These are phyloP conservation scores for Hemibagrus wyckioides DNA, from an alignment of 2,113 vertebrate genomes.

Conservation along the genomic window DNA sequence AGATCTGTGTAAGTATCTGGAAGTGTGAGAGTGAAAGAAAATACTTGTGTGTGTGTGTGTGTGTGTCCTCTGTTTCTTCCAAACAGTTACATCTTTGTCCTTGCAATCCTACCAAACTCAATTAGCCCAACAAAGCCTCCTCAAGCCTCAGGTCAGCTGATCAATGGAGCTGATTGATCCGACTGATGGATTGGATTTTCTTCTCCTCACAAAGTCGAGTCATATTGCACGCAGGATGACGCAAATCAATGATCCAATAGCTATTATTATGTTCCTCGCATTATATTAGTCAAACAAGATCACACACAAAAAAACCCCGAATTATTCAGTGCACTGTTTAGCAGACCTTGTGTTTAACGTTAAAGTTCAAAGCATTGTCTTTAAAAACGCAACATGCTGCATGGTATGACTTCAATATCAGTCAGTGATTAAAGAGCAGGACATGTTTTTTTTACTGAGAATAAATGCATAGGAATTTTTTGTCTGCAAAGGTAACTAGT, in stretches of 20 bases:
- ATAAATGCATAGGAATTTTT: background rate
- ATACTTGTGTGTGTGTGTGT: background rate
- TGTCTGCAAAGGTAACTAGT: too few species aligned
- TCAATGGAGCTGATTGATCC: slow-evolving; percentile 29
- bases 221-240: background rate
- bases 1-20: background rate
- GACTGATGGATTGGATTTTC: slow-evolving; percentile 7
- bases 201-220: background rate
- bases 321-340: background rate
- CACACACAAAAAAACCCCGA: background rate
- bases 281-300: background rate
- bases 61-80: background rate
- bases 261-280: background rate
- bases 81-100: slow-evolving; percentile 4
- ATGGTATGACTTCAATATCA: background rate
- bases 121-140: slow-evolving; percentile 23
- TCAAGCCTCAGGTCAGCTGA: background rate
- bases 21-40: background rate
- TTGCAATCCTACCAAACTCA: background rate
- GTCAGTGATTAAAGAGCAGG: background rate
- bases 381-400: background rate
- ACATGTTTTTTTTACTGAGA: background rate
- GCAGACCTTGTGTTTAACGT: background rate
- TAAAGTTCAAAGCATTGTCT: background rate
- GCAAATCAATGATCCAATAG: background rate